These are phyloP conservation scores for Bolborhynchus lineola DNA, from an alignment of 2,113 vertebrate species.

Conservation along the genomic window DNA sequence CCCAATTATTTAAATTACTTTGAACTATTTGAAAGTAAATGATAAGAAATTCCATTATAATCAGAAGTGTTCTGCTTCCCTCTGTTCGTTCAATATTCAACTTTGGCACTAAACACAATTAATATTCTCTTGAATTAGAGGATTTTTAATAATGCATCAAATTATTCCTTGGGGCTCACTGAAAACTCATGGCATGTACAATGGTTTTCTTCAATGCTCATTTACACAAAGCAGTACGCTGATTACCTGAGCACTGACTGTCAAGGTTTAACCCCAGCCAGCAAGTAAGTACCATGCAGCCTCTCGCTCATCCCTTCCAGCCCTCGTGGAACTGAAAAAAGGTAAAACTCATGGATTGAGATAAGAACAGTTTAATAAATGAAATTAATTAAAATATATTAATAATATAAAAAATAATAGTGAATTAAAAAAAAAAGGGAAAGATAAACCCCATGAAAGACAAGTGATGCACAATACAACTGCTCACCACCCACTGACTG, in stretches of 20 bases:
- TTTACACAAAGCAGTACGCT: not conserved
- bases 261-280: not conserved
- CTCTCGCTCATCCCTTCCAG: not conserved
- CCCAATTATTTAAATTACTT: slow-evolving; percentile 1
- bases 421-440: not conserved
- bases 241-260: not conserved
- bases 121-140: not conserved
- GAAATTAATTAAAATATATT: not conserved
- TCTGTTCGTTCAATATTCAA: not conserved
- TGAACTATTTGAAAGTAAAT: not conserved
- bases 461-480: not conserved
- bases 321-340: not conserved
- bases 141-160: slow-evolving; percentile 40
- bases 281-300: not conserved
- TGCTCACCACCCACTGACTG: not conserved
- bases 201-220: not conserved
- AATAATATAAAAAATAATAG: not conserved
- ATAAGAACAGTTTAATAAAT: not conserved
- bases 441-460: not conserved
- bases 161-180: slow-evolving; percentile 15
- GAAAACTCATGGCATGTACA: not conserved
- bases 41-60: slow-evolving; percentile 4
- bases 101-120: not conserved
- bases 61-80: not conserved
- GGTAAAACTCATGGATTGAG: not conserved